Evolutionary conservation across 2,888 invertebrate species (phyloP).

Genomic region (Lymantria monacha): DNA sequence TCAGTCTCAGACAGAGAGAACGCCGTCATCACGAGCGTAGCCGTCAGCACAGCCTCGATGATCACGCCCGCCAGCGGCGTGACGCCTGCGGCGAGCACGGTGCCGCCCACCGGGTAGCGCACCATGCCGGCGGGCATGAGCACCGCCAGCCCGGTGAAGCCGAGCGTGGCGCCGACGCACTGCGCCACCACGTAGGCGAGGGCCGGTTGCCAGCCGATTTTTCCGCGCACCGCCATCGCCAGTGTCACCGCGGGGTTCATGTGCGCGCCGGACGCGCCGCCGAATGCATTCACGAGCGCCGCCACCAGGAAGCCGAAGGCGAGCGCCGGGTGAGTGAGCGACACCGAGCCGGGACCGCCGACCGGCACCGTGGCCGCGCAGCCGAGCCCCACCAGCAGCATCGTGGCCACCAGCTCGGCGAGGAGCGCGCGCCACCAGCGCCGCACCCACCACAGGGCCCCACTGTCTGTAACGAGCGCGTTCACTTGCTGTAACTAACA

Average conservation of each 20-base stretch:
- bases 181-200: constrained; percentile 55
- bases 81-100: constrained; percentile 37
- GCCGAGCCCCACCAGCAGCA: constrained; percentile 67
- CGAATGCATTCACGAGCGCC: constrained; percentile 74
- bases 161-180: constrained; percentile 51
- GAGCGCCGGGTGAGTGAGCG: constrained; percentile 58
- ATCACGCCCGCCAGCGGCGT: constrained; percentile 32
- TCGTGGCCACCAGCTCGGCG: constrained; percentile 60
- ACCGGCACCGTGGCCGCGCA: constrained; percentile 47
- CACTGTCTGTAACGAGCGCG: not conserved
- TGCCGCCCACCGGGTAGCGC: constrained; percentile 21
- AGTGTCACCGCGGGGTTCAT: constrained; percentile 90
- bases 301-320: constrained; percentile 65
- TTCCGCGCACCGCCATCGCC: constrained; percentile 81
- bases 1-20: constrained; percentile 58
- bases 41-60: constrained; percentile 55
- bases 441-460: constrained; percentile 40
- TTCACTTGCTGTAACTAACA: too few species aligned
- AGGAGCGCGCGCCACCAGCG: constrained; percentile 66
- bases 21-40: constrained; percentile 49
- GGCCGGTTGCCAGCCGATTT: constrained; percentile 58
- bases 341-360: constrained; percentile 16
- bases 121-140: constrained; percentile 30
- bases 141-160: constrained; percentile 50
- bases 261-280: constrained; percentile 89